Percentiles rank a stretch among this genome's conserved stretches.
Conservation (phyloP, 2,888 invertebrate genomes). For the Venustoraphidia nigricollis region DNA sequence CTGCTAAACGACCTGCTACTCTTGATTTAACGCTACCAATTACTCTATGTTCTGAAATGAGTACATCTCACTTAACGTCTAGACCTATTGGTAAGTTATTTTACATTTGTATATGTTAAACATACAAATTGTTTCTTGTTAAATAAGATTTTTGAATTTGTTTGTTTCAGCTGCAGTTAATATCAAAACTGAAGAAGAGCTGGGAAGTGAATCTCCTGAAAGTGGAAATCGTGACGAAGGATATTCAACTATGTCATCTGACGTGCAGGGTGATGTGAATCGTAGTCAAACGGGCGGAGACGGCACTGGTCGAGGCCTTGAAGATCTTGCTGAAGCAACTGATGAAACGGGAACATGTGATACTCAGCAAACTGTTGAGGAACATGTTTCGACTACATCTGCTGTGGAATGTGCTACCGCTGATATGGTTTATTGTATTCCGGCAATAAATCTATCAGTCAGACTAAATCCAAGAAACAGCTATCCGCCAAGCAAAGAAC, state of each 20-base stretch:
- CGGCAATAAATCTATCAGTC: slow-evolving; percentile 41
- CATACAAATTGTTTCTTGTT: neutral
- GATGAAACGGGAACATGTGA: slow-evolving; percentile 50
- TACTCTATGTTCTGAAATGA: slow-evolving; percentile 9
- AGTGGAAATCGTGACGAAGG: slow-evolving; percentile 68
- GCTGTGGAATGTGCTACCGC: slow-evolving; percentile 41
- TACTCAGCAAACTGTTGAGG: slow-evolving; percentile 12
- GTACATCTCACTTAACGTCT: slow-evolving; percentile 6
- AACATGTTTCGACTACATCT: slow-evolving; percentile 28
- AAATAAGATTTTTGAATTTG: neutral
- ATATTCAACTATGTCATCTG: slow-evolving; percentile 72
- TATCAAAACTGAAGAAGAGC: slow-evolving; percentile 42
- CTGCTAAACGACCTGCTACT: slow-evolving; percentile 51
- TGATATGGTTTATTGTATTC: slow-evolving; percentile 51
- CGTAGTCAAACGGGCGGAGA: slow-evolving; percentile 31
- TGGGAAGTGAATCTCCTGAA: slow-evolving; percentile 58
- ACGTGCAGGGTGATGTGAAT: slow-evolving; percentile 58
- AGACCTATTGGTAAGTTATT: neutral
- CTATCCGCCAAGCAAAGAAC: slow-evolving; percentile 52
- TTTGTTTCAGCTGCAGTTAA: slow-evolving; percentile 26
- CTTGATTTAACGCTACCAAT: slow-evolving; percentile 44
- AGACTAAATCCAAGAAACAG: slow-evolving; percentile 50
- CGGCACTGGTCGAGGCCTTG: slow-evolving; percentile 42
- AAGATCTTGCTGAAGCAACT: slow-evolving; percentile 58
- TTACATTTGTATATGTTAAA: neutral